Evolutionary conservation across 2,888 invertebrate species (phyloP).

Genomic region (Trachelus iudaicus): DNA sequence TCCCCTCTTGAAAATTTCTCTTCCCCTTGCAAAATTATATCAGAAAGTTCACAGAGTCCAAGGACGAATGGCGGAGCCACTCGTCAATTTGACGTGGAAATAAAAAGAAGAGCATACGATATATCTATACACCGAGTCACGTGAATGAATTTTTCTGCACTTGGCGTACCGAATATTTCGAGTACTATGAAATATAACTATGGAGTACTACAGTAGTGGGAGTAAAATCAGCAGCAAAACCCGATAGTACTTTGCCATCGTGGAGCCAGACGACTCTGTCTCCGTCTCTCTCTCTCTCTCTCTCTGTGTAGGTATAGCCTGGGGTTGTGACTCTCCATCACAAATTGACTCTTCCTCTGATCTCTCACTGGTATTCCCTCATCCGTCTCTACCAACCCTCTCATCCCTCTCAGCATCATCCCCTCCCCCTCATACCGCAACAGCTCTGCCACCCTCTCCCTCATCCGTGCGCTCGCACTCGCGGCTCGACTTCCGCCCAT

Average conservation of each 20-base stretch:
- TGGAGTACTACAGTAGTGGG: neutral
- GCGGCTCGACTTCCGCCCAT: constrained; percentile 4
- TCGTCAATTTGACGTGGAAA: neutral
- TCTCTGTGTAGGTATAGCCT: neutral
- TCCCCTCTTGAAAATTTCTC: neutral
- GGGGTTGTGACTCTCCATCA: neutral
- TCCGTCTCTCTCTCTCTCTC: neutral
- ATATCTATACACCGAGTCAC: neutral
- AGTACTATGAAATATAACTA: neutral
- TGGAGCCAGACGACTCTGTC: neutral
- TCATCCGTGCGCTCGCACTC: neutral
- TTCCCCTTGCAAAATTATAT: neutral
- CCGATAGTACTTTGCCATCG: neutral
- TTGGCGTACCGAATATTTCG: neutral
- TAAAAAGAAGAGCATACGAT: neutral
- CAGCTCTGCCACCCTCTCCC: neutral
- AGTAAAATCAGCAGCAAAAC: neutral
- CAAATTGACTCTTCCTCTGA: neutral
- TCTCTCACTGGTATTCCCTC: neutral
- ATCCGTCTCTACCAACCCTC: neutral
- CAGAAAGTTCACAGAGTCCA: neutral
- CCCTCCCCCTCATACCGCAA: too few relatives aligned
- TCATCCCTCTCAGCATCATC: neutral
- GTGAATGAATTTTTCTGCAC: neutral
- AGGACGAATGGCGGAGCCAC: neutral